These are phyloP conservation scores for Alloplasta piceator DNA, from an alignment of 2,888 invertebrate species.

Conservation along the genomic window DNA sequence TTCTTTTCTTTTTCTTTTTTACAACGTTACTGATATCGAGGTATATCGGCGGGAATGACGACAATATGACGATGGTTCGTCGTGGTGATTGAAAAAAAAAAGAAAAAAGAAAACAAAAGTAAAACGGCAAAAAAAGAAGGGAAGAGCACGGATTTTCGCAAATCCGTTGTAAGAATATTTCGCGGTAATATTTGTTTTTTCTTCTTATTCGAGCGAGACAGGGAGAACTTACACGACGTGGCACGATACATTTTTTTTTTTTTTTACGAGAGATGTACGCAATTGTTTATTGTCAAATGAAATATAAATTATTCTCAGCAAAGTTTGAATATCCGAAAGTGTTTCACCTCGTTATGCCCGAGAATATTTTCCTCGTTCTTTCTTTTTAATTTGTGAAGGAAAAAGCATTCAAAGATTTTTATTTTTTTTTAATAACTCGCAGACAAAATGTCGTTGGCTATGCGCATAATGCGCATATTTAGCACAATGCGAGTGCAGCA, in stretches of 20 bases:
- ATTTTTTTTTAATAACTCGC: neutral
- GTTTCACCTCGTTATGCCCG: neutral
- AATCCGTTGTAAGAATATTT: conserved; percentile 47
- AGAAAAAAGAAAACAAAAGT: neutral
- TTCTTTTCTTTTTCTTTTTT: conserved; percentile 8
- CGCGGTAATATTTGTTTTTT: conserved; percentile 40
- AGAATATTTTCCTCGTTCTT: neutral
- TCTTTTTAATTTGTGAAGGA: neutral
- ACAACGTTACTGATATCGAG: conserved; percentile 33
- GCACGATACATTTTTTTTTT: conserved; percentile 36
- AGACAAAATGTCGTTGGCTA: neutral
- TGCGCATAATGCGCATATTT: too few relatives aligned
- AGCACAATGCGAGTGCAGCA: neutral
- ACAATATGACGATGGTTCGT: conserved; percentile 27
- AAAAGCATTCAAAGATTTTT: neutral
- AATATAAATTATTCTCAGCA: conserved; percentile 54
- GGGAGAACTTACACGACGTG: conserved; percentile 23
- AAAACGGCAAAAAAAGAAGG: neutral
- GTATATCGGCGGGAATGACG: conserved; percentile 21
- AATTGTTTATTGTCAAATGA: conserved; percentile 47
- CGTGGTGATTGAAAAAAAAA: conserved; percentile 1
- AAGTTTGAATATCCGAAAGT: conserved; percentile 4
- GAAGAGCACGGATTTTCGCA: conserved; percentile 7
- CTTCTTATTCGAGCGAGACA: conserved; percentile 21
- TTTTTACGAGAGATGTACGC: conserved; percentile 37